Evolutionary conservation across 1,140 invertebrate species (phyloP).

Genomic region (Panagrolaimus sp.): DNA sequence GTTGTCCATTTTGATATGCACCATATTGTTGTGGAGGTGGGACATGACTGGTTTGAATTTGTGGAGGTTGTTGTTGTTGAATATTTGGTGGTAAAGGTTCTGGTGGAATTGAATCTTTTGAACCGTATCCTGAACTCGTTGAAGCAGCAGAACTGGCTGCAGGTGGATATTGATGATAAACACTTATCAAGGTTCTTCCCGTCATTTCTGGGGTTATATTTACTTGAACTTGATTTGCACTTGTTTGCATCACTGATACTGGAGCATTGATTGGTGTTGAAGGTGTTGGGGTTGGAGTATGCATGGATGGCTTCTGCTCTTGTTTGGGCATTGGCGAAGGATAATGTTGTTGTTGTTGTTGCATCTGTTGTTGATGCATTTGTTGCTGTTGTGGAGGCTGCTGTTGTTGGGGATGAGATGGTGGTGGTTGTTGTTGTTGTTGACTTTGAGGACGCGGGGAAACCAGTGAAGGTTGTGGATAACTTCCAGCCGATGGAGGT

Average conservation of each 20-base stretch:
- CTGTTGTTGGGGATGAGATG: neutral
- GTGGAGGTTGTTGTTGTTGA: neutral
- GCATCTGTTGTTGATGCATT: neutral
- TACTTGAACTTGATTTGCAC: conserved; percentile 44
- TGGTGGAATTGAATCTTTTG: conserved; percentile 44
- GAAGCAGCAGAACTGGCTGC: conserved; percentile 3
- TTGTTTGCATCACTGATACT: conserved; percentile 41
- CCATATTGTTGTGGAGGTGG: conserved; percentile 13
- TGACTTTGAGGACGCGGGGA: neutral
- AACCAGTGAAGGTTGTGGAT: neutral
- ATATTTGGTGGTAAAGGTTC: conserved; percentile 29
- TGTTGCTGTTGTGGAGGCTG: neutral
- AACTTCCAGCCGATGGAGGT: neutral
- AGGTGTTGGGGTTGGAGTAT: conserved; percentile 1
- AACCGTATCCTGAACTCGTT: neutral
- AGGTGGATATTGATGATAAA: conserved; percentile 46
- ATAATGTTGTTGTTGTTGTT: neutral
- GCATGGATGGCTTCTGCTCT: conserved; percentile 3
- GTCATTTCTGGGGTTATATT: conserved; percentile 43
- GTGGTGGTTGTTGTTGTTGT: conserved; percentile 8
- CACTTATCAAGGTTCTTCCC: conserved; percentile 50
- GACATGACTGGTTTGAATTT: conserved; percentile 8
- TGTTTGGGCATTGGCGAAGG: neutral
- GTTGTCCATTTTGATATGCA: neutral
- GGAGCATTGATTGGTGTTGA: conserved; percentile 10